phyloP scores from a whole-genome alignment of 2,888 invertebrate species.

The Euzophera pinguis region DNA sequence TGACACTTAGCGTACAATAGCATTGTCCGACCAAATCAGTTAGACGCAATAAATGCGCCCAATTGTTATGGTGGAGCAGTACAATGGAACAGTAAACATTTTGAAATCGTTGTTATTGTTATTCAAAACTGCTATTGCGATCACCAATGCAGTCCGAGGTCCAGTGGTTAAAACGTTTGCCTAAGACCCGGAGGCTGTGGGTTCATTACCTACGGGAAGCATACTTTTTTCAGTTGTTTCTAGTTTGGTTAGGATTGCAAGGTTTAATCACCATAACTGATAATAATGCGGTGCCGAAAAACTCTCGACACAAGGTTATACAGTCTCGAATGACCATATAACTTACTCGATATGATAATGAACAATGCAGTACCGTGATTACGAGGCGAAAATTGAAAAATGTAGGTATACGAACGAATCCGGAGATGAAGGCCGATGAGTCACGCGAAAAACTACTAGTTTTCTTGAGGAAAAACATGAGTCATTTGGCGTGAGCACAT shows the following conservation, averaged over 20 bases:
- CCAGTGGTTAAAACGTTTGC: too few species aligned
- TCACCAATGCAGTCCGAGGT: too few species aligned
- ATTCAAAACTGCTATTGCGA: constrained; percentile 8
- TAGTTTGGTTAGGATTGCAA: too few species aligned
- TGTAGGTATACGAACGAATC: background rate
- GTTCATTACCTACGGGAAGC: too few species aligned
- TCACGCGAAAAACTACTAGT: constrained; percentile 1
- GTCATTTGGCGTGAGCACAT: constrained; percentile 2
- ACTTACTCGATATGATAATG: too few species aligned
- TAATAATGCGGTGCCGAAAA: too few species aligned
- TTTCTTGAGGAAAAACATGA: constrained; percentile 4
- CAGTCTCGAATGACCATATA: too few species aligned
- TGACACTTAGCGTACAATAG: background rate
- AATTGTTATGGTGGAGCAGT: background rate
- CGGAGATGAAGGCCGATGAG: background rate
- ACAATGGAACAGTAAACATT: constrained; percentile 13
- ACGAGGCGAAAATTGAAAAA: constrained; percentile 2
- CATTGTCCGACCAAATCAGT: background rate
- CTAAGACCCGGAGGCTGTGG: too few species aligned
- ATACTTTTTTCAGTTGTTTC: too few species aligned
- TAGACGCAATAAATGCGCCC: background rate
- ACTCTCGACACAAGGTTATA: too few species aligned
- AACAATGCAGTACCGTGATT: constrained; percentile 6
- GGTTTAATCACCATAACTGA: too few species aligned
- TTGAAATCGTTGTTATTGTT: constrained; percentile 11